Evolutionary conservation across 2,888 invertebrate species (phyloP).

Genomic region (Mongoloraphidia duomilia): DNA sequence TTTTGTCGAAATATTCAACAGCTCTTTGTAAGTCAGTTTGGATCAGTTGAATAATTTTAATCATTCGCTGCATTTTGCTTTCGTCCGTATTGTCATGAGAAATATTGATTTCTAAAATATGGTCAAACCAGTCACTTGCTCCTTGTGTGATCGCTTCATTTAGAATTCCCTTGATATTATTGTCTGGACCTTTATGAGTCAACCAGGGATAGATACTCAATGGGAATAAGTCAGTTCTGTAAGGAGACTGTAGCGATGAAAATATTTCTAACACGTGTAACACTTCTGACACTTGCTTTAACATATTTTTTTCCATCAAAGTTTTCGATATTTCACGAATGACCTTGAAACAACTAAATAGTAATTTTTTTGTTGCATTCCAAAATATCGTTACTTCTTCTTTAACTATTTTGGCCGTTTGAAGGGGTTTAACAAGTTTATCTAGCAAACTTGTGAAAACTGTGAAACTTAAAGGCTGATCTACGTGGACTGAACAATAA

Average conservation of each 20-base stretch:
- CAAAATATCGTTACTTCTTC: constrained; percentile 60
- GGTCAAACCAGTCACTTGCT: constrained; percentile 64
- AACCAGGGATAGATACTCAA: constrained; percentile 53
- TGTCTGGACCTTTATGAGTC: constrained; percentile 30
- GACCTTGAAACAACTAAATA: constrained; percentile 63
- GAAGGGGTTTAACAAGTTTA: constrained; percentile 40
- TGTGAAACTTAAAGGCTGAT: constrained; percentile 70
- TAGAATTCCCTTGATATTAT: constrained; percentile 46
- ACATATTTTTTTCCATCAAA: constrained; percentile 49
- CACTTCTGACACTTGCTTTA: constrained; percentile 56
- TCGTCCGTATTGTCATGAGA: constrained; percentile 49
- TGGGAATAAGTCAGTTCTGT: constrained; percentile 53
- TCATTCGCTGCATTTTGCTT: constrained; percentile 58
- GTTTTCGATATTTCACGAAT: constrained; percentile 63
- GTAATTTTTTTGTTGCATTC: constrained; percentile 61
- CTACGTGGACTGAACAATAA: constrained; percentile 59
- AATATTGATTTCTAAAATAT: constrained; percentile 55
- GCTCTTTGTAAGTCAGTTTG: constrained; percentile 67
- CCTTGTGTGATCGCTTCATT: constrained; percentile 59
- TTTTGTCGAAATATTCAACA: constrained; percentile 64
- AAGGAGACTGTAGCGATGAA: constrained; percentile 42
- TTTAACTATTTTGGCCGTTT: constrained; percentile 30
- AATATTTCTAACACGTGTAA: constrained; percentile 56
- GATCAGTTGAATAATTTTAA: constrained; percentile 69
- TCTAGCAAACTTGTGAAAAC: constrained; percentile 62